These are phyloP conservation scores for Tineola bisselliella DNA, from an alignment of 2,888 invertebrate species.

Conservation along the genomic window DNA sequence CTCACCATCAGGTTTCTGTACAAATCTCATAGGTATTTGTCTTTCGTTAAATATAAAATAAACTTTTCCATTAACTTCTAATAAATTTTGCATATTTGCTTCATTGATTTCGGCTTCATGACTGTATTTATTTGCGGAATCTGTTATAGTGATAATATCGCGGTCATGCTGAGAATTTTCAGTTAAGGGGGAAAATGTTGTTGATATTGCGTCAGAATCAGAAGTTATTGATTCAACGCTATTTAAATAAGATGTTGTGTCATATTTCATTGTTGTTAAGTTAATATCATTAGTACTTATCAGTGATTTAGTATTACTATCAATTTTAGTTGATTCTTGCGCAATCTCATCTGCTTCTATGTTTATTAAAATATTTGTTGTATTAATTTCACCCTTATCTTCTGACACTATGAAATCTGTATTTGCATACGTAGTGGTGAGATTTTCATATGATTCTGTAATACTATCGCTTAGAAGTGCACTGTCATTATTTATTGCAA, in stretches of 20 bases:
- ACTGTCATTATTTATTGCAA: background rate
- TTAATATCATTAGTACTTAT: background rate
- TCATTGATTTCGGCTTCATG: background rate
- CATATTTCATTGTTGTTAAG: background rate
- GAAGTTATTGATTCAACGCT: background rate
- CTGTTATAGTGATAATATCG: background rate
- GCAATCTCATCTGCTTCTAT: background rate
- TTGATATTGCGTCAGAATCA: constrained; percentile 3
- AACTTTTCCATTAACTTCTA: constrained; percentile 1
- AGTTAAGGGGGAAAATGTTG: background rate
- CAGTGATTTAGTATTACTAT: background rate
- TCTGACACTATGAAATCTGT: background rate
- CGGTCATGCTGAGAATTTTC: background rate
- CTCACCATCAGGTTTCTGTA: background rate
- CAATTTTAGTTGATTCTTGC: background rate
- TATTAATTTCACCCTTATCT: background rate
- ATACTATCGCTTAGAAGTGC: background rate
- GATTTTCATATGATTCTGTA: background rate
- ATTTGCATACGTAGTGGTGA: background rate
- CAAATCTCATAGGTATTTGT: background rate
- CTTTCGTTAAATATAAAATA: constrained; percentile 3
- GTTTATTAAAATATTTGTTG: background rate
- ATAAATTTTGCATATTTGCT: background rate
- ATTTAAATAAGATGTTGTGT: background rate
- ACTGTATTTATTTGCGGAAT: background rate